phyloP scores from a whole-genome alignment of 1,140 invertebrate genomes.

The Procambarus clarkii region DNA sequence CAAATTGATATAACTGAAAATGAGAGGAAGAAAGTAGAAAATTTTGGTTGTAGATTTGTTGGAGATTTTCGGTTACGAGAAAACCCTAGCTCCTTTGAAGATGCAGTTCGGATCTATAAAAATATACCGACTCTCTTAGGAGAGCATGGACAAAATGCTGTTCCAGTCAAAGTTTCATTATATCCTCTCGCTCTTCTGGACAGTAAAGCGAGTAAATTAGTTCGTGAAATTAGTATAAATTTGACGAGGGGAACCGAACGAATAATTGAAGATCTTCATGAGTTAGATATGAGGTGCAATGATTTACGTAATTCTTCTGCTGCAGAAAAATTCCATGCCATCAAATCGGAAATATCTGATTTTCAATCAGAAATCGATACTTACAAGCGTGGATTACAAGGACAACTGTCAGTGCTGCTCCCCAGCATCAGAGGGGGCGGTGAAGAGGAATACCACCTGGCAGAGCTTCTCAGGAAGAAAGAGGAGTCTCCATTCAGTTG shows the following conservation, averaged over 20 bases:
- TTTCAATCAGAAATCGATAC: not conserved
- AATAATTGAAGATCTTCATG: constrained; percentile 27
- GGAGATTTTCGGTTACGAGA: constrained; percentile 25
- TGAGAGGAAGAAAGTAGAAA: constrained; percentile 1
- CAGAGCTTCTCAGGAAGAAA: constrained; percentile 2
- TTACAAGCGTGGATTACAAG: constrained; percentile 1
- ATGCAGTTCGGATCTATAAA: constrained; percentile 31
- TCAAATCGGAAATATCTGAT: constrained; percentile 4
- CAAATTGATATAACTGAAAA: constrained; percentile 2
- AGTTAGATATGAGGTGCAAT: constrained; percentile 12
- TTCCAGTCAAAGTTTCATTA: constrained; percentile 14
- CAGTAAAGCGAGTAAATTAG: constrained; percentile 6
- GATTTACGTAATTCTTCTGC: constrained; percentile 10
- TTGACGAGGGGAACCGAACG: not conserved
- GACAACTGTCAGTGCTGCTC: not conserved
- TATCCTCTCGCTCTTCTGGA: constrained; percentile 22
- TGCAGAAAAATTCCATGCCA: not conserved
- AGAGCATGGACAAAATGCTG: constrained; percentile 6
- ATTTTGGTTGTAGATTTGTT: constrained; percentile 11
- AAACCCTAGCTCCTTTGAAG: constrained; percentile 24
- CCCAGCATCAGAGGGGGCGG: constrained; percentile 33
- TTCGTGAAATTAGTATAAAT: constrained; percentile 23
- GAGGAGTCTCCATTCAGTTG: constrained; percentile 2
- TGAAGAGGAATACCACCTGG: not conserved
- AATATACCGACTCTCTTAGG: constrained; percentile 22